These are phyloP conservation scores for Balanococcus diminutus DNA, from an alignment of 2,888 invertebrate genomes.

Conservation along the genomic window DNA sequence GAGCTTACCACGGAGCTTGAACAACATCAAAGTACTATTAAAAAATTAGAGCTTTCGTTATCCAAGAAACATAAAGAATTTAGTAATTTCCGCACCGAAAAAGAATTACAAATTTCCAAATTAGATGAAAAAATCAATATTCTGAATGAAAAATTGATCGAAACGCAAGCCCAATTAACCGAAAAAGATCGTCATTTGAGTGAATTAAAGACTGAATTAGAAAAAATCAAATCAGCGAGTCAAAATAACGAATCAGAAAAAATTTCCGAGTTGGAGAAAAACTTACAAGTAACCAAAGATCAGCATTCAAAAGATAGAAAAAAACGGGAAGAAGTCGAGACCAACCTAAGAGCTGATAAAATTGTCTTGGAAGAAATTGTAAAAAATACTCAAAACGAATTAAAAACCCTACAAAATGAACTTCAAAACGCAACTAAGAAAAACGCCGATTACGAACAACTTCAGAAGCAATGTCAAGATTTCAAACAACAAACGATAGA, in stretches of 20 bases:
- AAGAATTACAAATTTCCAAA: slow-evolving; percentile 12
- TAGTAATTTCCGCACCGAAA: slow-evolving; percentile 5
- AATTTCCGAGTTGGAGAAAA: not conserved
- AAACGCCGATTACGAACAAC: not conserved
- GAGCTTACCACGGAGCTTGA: not conserved
- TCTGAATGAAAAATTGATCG: not conserved
- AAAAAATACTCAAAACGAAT: slow-evolving; percentile 36
- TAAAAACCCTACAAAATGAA: slow-evolving; percentile 31
- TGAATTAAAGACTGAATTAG: not conserved
- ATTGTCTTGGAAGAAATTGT: slow-evolving; percentile 45
- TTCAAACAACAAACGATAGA: not conserved
- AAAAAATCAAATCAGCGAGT: not conserved
- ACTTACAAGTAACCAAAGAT: not conserved
- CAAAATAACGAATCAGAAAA: not conserved
- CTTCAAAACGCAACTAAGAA: slow-evolving; percentile 16
- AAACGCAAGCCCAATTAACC: not conserved
- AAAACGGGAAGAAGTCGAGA: slow-evolving; percentile 29
- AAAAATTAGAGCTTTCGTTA: slow-evolving; percentile 24
- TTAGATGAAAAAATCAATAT: not conserved
- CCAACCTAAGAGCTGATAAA: slow-evolving; percentile 47
- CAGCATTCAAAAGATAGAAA: not conserved
- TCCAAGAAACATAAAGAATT: slow-evolving; percentile 46
- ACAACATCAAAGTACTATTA: not conserved
- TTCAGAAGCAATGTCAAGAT: not conserved
- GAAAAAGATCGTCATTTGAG: not conserved